A percentile compares a stretch with the other conserved stretches of the same genome.
phyloP scores from a whole-genome alignment of 2,113 vertebrate species.

The Syngnathoides biaculeatus region DNA sequence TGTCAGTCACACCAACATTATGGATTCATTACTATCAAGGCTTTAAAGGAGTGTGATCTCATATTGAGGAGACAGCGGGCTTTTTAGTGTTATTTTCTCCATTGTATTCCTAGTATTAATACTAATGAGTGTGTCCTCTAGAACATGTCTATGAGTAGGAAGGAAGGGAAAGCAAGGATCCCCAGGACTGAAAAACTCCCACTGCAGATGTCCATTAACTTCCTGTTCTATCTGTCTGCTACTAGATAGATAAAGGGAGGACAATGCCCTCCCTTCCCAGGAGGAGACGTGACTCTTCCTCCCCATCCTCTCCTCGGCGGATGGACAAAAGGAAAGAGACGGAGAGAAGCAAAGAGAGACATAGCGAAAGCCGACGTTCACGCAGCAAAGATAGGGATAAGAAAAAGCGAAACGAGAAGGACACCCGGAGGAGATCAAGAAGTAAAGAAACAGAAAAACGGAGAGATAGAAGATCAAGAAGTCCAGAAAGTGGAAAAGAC shows the following conservation, averaged over 20 bases:
- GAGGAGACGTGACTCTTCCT: constrained; percentile 51
- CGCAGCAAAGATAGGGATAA: constrained; percentile 20
- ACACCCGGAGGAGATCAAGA: constrained; percentile 3
- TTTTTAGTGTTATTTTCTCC: too few species aligned
- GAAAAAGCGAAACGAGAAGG: constrained; percentile 4
- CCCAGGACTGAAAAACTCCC: not conserved
- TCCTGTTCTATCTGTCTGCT: not conserved
- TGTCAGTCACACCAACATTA: too few species aligned
- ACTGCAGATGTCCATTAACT: not conserved
- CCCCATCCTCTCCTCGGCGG: constrained; percentile 42
- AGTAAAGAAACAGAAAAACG: constrained; percentile 20
- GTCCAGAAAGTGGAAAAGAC: constrained; percentile 8
- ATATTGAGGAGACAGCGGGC: too few species aligned
- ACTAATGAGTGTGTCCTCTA: too few species aligned
- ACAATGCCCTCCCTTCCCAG: constrained; percentile 15
- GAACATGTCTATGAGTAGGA: too few species aligned
- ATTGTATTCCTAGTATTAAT: too few species aligned
- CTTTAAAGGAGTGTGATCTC: too few species aligned
- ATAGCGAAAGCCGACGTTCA: constrained; percentile 13
- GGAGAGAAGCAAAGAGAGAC: constrained; percentile 24
- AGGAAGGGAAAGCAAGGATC: not conserved
- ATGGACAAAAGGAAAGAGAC: constrained; percentile 26
- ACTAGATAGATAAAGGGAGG: constrained; percentile 33
- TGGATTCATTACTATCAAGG: too few species aligned
- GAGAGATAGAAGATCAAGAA: constrained; percentile 3